A percentile compares a stretch with the other conserved stretches of the same genome.
phyloP scores from a whole-genome alignment of 2,888 invertebrate species.

The Drosophila pegasa region DNA sequence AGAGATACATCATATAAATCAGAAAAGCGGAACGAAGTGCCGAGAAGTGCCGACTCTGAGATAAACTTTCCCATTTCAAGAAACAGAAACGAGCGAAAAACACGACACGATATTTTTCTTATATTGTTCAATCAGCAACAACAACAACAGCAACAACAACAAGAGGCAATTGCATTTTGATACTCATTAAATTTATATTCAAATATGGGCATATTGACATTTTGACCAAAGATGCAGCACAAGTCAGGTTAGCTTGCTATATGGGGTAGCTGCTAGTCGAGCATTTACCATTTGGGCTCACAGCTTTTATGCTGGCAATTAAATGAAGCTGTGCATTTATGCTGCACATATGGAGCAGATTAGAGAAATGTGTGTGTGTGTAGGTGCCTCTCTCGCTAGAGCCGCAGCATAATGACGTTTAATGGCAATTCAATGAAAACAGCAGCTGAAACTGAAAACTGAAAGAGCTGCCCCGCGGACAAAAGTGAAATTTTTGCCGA shows the following conservation, averaged over 20 bases:
- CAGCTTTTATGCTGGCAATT: conserved; percentile 32
- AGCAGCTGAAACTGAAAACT: conserved; percentile 46
- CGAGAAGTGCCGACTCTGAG: conserved; percentile 34
- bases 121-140: conserved; percentile 23
- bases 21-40: conserved; percentile 54
- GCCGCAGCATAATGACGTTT: conserved; percentile 50
- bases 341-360: conserved; percentile 30
- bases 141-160: conserved; percentile 1
- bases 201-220: conserved; percentile 5
- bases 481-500: conserved; percentile 52
- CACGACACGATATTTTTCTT: conserved; percentile 36
- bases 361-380: neutral
- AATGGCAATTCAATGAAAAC: conserved; percentile 59
- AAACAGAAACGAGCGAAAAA: conserved; percentile 48
- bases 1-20: conserved; percentile 32
- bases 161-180: conserved; percentile 16
- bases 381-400: conserved; percentile 8
- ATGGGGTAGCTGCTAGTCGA: conserved; percentile 10
- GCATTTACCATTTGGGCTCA: neutral
- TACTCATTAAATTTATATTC: conserved; percentile 3
- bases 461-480: conserved; percentile 32
- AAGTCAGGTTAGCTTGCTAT: neutral
- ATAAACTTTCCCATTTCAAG: conserved; percentile 62
- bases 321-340: conserved; percentile 49
- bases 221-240: neutral